Percentiles rank a stretch among this genome's conserved stretches.
Evolutionary conservation across 1,140 invertebrate genomes (phyloP).

Genomic region (Atta colombica): DNA sequence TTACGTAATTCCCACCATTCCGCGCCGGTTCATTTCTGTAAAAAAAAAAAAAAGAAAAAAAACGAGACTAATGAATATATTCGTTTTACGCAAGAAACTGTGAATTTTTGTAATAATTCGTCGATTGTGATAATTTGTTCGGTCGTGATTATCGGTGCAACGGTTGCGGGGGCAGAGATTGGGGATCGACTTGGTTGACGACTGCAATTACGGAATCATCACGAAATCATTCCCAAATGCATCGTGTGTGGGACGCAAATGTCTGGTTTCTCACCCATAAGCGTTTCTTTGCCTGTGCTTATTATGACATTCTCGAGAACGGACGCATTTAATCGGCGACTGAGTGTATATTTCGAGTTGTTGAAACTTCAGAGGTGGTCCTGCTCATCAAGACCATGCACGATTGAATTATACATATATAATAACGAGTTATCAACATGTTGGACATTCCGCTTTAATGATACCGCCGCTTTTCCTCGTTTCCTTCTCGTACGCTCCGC

Average conservation of each 20-base stretch:
- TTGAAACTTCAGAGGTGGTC: conserved; percentile 41
- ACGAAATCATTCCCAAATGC: conserved; percentile 20
- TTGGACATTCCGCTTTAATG: conserved; percentile 7
- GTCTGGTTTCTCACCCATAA: conserved; percentile 27
- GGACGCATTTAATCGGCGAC: conserved; percentile 34
- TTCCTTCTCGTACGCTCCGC: not conserved
- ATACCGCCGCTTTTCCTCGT: not conserved
- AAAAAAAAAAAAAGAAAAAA: not conserved
- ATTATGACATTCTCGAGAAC: conserved; percentile 26
- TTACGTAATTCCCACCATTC: conserved; percentile 51
- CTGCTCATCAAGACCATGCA: not conserved
- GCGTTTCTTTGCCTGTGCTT: conserved; percentile 27
- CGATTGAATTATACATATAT: conserved; percentile 7
- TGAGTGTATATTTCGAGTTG: not conserved
- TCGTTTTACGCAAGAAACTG: conserved; percentile 13
- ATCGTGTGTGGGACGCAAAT: conserved; percentile 40
- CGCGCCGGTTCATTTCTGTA: not conserved
- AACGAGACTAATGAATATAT: not conserved
- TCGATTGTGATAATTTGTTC: conserved; percentile 17
- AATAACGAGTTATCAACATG: conserved; percentile 49
- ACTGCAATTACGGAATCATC: conserved; percentile 69
- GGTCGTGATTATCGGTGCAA: conserved; percentile 48
- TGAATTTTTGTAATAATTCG: not conserved
- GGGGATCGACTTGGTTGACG: conserved; percentile 50
- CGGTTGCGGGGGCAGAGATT: conserved; percentile 30